These are phyloP conservation scores for Montipora foliosa DNA, from an alignment of 64 coral and sea anemone species.

Conservation along the genomic window DNA sequence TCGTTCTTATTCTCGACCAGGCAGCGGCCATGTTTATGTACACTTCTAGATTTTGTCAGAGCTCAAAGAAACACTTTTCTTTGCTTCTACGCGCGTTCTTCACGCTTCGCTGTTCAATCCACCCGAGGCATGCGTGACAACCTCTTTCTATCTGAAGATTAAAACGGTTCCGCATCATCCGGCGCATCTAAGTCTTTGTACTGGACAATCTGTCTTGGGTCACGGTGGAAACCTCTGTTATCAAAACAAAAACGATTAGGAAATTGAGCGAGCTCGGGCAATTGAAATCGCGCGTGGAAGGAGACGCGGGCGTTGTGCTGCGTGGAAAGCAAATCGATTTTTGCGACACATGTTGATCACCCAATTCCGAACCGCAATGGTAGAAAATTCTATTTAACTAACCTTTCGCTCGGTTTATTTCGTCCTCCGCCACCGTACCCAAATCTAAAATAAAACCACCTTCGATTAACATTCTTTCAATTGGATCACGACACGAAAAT, in stretches of 20 bases:
- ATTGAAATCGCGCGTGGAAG: background rate
- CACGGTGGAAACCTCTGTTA: constrained; percentile 84
- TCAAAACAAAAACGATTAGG: background rate
- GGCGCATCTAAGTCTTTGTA: constrained; percentile 98
- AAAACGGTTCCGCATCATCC: constrained; percentile 84
- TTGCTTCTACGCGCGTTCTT: background rate
- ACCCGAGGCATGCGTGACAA: background rate
- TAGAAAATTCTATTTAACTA: constrained; percentile 24
- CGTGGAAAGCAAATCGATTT: background rate
- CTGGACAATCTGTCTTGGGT: constrained; percentile 90
- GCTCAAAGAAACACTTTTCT: background rate
- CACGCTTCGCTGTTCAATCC: background rate
- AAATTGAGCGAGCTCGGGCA: background rate
- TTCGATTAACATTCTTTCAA: constrained; percentile 16
- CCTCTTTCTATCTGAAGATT: background rate
- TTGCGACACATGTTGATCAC: background rate
- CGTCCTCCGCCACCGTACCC: constrained; percentile 81
- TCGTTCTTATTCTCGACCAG: too few species aligned
- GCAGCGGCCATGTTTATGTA: background rate
- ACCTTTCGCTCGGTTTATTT: constrained; percentile 85
- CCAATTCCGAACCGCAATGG: background rate
- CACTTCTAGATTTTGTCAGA: background rate
- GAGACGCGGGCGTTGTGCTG: background rate
- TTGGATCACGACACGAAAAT: background rate
- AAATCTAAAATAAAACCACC: constrained; percentile 69